Conservation (phyloP, 2,888 invertebrate species). For the Dynastes hyllus region DNA sequence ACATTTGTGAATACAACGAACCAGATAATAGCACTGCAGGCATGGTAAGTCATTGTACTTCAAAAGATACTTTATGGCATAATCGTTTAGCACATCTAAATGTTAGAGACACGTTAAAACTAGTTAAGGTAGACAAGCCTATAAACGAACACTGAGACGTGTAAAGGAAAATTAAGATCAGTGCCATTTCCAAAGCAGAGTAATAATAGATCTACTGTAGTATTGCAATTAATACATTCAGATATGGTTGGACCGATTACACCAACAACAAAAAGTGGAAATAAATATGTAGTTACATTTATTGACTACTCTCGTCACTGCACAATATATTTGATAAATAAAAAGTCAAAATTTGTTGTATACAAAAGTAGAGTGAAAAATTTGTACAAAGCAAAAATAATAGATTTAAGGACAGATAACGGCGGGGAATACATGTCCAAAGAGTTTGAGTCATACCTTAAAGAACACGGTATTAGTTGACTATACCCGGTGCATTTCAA, state of each 20-base stretch:
- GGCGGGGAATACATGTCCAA: no score
- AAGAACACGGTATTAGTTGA: no score
- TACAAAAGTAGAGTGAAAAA: conserved; percentile 13
- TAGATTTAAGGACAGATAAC: no score
- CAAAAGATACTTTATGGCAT: not conserved
- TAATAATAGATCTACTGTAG: not conserved
- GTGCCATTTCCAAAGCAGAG: not conserved
- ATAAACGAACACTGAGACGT: not conserved
- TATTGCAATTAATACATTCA: no score
- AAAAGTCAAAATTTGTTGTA: not conserved
- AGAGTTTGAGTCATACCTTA: no score
- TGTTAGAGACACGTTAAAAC: no score
- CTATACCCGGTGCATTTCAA: not conserved
- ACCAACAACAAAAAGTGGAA: not conserved
- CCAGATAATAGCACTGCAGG: not conserved
- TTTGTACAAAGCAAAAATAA: not conserved
- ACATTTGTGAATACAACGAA: not conserved
- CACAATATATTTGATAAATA: not conserved
- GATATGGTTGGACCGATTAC: no score
- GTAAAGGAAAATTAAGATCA: not conserved
- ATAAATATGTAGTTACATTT: conserved; percentile 20
- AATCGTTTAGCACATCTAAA: no score
- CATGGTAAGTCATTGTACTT: not conserved
- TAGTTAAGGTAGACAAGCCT: no score
- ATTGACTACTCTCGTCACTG: conserved; percentile 17